phyloP scores from a whole-genome alignment of 2,113 vertebrate genomes.

The Trematomus loennbergii region DNA sequence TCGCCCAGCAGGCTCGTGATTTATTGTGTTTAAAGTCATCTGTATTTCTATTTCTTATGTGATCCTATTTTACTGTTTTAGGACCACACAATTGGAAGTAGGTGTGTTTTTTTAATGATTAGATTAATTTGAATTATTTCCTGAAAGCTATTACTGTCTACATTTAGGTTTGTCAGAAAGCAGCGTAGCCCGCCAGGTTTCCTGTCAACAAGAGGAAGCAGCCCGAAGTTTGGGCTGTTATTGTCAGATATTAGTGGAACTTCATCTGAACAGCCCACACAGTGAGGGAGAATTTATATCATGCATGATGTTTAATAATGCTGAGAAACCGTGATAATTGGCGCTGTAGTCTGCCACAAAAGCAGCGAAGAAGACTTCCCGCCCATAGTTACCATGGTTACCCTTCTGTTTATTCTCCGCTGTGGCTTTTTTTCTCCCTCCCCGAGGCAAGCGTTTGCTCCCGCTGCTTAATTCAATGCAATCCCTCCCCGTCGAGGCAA shows the following conservation, averaged over 20 bases:
- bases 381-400: too few relatives aligned
- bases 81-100: neutral
- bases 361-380: too few relatives aligned
- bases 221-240: conserved; percentile 8
- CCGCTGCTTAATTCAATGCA: too few relatives aligned
- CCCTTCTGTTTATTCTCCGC: too few relatives aligned
- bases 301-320: neutral
- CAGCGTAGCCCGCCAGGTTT: conserved; percentile 31
- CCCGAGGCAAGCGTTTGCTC: too few relatives aligned
- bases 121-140: neutral
- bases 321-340: neutral
- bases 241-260: conserved; percentile 29
- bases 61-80: neutral
- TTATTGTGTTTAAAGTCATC: neutral
- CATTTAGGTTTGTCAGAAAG: conserved; percentile 53
- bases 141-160: conserved; percentile 21
- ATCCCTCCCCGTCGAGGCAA: too few relatives aligned
- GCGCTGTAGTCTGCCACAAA: too few relatives aligned
- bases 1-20: too few relatives aligned
- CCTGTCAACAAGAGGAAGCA: conserved; percentile 73
- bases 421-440: too few relatives aligned
- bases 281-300: neutral
- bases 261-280: neutral
- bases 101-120: conserved; percentile 15
- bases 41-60: neutral